These are phyloP conservation scores for Sarotherodon lohbergeri DNA, from an alignment of 2,113 vertebrate species.

Conservation along the genomic window DNA sequence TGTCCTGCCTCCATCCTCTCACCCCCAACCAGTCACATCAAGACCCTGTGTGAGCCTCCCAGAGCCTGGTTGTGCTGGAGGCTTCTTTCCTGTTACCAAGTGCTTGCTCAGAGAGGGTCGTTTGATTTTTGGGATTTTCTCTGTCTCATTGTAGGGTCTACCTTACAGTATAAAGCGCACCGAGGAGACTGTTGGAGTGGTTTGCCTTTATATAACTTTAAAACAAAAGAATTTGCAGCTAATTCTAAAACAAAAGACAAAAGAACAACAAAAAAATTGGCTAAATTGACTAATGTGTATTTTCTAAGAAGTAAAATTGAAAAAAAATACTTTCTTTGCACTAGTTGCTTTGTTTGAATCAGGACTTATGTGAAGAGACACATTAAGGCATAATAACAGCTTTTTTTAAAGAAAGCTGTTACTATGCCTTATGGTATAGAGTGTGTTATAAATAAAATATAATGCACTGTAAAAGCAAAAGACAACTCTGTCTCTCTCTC, in stretches of 20 bases:
- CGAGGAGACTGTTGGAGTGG: neutral
- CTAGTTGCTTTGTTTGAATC: no score
- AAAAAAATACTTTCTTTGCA: neutral
- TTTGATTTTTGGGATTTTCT: neutral
- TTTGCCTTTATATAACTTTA: fast-evolving
- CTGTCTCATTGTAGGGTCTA: neutral
- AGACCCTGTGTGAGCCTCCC: neutral
- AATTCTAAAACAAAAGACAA: neutral
- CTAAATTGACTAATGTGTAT: neutral
- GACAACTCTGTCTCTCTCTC: no score
- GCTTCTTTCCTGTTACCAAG: neutral
- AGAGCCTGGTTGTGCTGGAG: neutral
- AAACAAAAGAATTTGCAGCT: no score
- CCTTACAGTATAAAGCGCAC: fast-evolving
- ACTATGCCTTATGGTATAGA: no score
- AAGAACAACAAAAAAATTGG: no score
- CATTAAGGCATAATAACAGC: no score
- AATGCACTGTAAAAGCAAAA: no score
- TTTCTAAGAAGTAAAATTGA: neutral
- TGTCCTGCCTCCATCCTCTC: neutral
- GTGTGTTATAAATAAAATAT: no score
- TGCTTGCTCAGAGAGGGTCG: fast-evolving
- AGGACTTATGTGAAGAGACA: no score
- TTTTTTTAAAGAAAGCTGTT: no score
- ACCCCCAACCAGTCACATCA: neutral